These are phyloP conservation scores for Eretmocerus hayati DNA, from an alignment of 2,888 invertebrate genomes.

Conservation along the genomic window DNA sequence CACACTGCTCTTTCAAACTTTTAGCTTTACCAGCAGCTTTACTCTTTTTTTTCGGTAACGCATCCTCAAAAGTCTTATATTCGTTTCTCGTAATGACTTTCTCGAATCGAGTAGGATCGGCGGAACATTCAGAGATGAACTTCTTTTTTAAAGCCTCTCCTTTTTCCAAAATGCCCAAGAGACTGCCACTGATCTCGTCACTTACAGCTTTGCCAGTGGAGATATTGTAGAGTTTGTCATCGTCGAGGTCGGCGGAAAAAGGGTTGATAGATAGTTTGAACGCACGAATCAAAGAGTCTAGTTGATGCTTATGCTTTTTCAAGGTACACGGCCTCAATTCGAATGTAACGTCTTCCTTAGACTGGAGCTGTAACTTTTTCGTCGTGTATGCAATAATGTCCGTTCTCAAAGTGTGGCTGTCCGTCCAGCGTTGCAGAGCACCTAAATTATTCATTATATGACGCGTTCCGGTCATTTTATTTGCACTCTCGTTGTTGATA, in stretches of 20 bases:
- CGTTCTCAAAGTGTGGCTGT: not conserved
- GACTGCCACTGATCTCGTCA: not conserved
- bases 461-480: not conserved
- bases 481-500: not conserved
- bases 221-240: not conserved
- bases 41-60: not conserved
- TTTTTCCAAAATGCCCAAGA: not conserved
- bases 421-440: not conserved
- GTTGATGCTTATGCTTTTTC: not conserved
- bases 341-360: not conserved
- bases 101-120: not conserved
- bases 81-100: conserved; percentile 1
- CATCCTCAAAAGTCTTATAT: conserved; percentile 10
- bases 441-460: not conserved
- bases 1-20: conserved; percentile 13
- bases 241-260: not conserved
- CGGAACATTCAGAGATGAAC: not conserved
- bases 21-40: conserved; percentile 11
- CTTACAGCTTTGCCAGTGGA: not conserved
- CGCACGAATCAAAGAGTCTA: not conserved
- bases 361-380: not conserved
- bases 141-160: not conserved
- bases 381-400: not conserved
- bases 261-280: not conserved
- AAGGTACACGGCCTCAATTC: not conserved